Percentiles rank a stretch among this genome's conserved stretches.
phyloP scores from a whole-genome alignment of 92 coral and sea anemone genomes.

The Siderastrea radians region DNA sequence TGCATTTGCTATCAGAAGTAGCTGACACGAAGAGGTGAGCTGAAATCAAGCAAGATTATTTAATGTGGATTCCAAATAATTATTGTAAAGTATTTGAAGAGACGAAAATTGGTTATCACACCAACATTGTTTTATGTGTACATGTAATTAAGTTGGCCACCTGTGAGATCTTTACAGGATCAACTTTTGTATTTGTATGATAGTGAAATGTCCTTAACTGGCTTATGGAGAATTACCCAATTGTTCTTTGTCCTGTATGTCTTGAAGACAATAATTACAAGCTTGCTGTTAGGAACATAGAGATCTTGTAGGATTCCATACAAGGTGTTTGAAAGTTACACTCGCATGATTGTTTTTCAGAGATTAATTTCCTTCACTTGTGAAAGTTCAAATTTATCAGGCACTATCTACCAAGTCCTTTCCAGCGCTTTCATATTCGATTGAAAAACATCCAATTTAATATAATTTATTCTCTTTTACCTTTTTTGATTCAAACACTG shows the following conservation, averaged over 20 bases:
- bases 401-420: background rate
- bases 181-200: slow-evolving; percentile 30
- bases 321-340: background rate
- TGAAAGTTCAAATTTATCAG: background rate
- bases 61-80: slow-evolving; percentile 48
- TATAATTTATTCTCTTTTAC: background rate
- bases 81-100: slow-evolving; percentile 32
- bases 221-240: background rate
- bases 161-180: background rate
- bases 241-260: background rate
- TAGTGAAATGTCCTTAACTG: background rate
- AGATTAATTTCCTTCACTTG: background rate
- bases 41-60: slow-evolving; percentile 28
- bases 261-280: slow-evolving; percentile 17
- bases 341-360: background rate
- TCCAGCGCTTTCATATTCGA: background rate
- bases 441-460: background rate
- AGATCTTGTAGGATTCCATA: slow-evolving; percentile 9
- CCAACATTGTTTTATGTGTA: slow-evolving; percentile 36
- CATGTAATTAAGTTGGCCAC: slow-evolving; percentile 19
- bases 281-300: background rate
- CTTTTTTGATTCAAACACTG: background rate
- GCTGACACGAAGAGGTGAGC: background rate
- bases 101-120: slow-evolving; percentile 19
- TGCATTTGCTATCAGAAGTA: background rate